Percentiles rank a stretch among this genome's conserved stretches.
phyloP scores from a whole-genome alignment of 1,140 invertebrate species.

The Amyelois transitella region DNA sequence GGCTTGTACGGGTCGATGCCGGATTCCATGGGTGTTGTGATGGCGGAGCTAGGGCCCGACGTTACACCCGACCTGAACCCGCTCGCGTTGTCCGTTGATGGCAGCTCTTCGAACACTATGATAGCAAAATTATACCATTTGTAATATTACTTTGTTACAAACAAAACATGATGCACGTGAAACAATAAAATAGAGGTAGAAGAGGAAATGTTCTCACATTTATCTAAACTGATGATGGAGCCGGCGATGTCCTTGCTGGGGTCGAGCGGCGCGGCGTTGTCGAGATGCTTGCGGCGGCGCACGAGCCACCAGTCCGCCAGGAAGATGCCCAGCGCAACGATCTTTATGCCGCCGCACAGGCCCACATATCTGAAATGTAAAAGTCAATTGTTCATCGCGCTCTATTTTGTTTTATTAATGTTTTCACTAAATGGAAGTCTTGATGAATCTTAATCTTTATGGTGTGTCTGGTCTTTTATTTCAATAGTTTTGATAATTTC shows the following conservation, averaged over 20 bases:
- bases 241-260: constrained; percentile 86
- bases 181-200: not conserved
- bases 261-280: constrained; percentile 82
- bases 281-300: constrained; percentile 83
- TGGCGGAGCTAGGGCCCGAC: constrained; percentile 58
- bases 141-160: too few relatives aligned
- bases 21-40: constrained; percentile 56
- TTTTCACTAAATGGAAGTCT: too few relatives aligned
- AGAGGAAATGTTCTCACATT: constrained; percentile 75
- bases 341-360: constrained; percentile 92
- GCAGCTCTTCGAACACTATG: constrained; percentile 80
- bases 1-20: constrained; percentile 18
- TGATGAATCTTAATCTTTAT: too few relatives aligned
- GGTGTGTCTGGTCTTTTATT: too few relatives aligned
- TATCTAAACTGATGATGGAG: constrained; percentile 91
- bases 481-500: not conserved
- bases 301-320: constrained; percentile 92
- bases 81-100: constrained; percentile 69
- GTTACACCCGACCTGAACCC: constrained; percentile 59
- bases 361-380: constrained; percentile 84
- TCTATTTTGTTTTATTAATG: not conserved
- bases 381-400: not conserved
- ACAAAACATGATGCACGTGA: not conserved
- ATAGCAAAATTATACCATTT: constrained; percentile 3
- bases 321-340: constrained; percentile 89